Evolutionary conservation across 2,113 vertebrate species (phyloP).

Genomic region (Jacana jacana): DNA sequence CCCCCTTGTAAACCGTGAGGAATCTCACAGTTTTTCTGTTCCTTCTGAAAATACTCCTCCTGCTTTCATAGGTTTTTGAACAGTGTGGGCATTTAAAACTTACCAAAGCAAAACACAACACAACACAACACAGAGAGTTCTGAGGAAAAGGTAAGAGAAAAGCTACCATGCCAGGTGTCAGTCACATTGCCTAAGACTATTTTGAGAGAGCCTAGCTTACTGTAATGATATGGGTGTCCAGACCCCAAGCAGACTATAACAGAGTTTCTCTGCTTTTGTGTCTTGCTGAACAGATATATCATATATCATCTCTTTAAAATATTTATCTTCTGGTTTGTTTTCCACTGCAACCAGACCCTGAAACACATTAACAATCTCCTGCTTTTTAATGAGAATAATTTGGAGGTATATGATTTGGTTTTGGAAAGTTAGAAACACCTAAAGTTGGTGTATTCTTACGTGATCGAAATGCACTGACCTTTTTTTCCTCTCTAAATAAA

Average conservation of each 20-base stretch:
- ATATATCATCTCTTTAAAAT: not conserved
- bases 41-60: not conserved
- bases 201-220: not conserved
- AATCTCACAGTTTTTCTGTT: not conserved
- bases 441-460: not conserved
- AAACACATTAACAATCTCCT: not conserved
- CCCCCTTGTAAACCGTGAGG: fast-evolving
- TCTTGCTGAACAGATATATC: not conserved
- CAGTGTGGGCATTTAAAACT: not conserved
- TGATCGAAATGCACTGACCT: not conserved
- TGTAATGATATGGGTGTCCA: not conserved
- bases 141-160: not conserved
- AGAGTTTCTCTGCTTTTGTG: not conserved
- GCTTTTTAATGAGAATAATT: not conserved
- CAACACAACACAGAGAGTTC: not conserved
- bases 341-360: not conserved
- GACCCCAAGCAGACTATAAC: not conserved
- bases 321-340: not conserved
- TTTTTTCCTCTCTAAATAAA: not conserved
- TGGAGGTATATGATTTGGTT: not conserved
- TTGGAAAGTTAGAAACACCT: not conserved
- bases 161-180: not conserved
- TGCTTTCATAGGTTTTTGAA: not conserved
- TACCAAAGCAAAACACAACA: not conserved
- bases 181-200: not conserved